Conservation (phyloP, 1,140 invertebrate genomes). For the Zaprionus vittiger region DNA sequence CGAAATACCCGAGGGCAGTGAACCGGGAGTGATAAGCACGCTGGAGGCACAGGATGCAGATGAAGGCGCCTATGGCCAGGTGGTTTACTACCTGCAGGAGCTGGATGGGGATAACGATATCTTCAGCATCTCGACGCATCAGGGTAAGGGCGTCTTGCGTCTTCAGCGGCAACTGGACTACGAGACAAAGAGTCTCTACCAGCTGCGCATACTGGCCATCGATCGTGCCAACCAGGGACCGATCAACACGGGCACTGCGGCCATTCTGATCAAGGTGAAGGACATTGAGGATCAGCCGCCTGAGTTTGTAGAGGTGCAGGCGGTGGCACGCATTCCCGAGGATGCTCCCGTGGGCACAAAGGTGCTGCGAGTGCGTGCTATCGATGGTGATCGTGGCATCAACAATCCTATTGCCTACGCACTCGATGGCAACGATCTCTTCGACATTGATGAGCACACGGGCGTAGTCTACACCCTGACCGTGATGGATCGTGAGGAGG, state of each 20-base stretch:
- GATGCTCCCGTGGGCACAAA: slow-evolving; percentile 92
- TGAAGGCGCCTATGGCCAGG: slow-evolving; percentile 96
- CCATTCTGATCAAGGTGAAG: slow-evolving; percentile 93
- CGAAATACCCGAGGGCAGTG: slow-evolving; percentile 91
- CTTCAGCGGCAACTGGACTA: slow-evolving; percentile 93
- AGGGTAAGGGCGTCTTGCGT: slow-evolving; percentile 94
- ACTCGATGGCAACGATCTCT: slow-evolving; percentile 90
- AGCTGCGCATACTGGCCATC: slow-evolving; percentile 92
- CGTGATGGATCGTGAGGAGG: slow-evolving; percentile 92
- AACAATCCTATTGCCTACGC: slow-evolving; percentile 95
- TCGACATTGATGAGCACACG: slow-evolving; percentile 90
- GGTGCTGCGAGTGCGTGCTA: slow-evolving; percentile 94
- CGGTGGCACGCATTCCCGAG: slow-evolving; percentile 94
- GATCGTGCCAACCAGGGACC: slow-evolving; percentile 91
- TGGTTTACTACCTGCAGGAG: slow-evolving; percentile 90
- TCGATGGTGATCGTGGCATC: slow-evolving; percentile 96
- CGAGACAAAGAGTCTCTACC: slow-evolving; percentile 94
- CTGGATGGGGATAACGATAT: slow-evolving; percentile 91
- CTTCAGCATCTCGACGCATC: slow-evolving; percentile 93
- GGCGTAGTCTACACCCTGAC: slow-evolving; percentile 92
- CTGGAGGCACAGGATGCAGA: slow-evolving; percentile 95
- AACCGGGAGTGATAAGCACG: slow-evolving; percentile 90
- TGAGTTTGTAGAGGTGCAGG: slow-evolving; percentile 93
- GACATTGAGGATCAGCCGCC: slow-evolving; percentile 96
- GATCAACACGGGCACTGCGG: slow-evolving; percentile 93